Evolutionary conservation across 1,140 invertebrate genomes (phyloP), one percentile per base, ranked within the genome.

Genomic region (Anoplolepis gracilipes): DNA sequence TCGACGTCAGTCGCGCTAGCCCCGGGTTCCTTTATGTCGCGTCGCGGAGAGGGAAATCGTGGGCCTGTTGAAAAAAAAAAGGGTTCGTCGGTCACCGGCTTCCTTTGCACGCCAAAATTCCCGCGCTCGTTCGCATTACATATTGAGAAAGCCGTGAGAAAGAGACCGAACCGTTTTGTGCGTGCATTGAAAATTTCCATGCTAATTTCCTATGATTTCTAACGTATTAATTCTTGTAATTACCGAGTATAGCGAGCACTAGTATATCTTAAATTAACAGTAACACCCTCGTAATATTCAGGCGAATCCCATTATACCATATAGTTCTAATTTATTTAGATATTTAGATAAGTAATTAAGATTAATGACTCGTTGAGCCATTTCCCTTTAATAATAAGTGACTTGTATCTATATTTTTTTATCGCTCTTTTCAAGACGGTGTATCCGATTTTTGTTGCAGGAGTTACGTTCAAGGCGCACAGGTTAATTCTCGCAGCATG

Each of bases 401-500:
- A 46, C 46, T 22, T 36, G 42, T 61, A 6, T 65, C 11, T 25
- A 3, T 57, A 30, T 10, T 61, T 84, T 30, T 25, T 59, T 59
- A 33, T 22, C 3, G 25, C 2, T 61, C 2, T 61, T 13, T 13
- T 33, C 7, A 70, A 81, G 0, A 11, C 19, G 13, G 4, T 42
- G 0, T 7, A 22, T n/a, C 19, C 10, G 28, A 39, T 61, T 39
- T 82, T 0, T 90, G 90, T 96, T 96, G 0, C 95, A 98, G 98
- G 98, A 93, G 97, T 97, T 92, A 98, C 97, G 90, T 98, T 98
- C 94, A 97, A 98, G 95, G 98, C 98, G 86, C 98, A 99, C 95
- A 97, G 97, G 94, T 95, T 99, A 88, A 98, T 99, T 85, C 95
- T 99, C 93, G 98, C 98, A 90, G 98, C 98, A 93, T 98, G 98